Evolutionary conservation across 2,888 invertebrate genomes (phyloP), one percentile per base, ranked within the genome.

Genomic region (Cryptus viduatorius): DNA sequence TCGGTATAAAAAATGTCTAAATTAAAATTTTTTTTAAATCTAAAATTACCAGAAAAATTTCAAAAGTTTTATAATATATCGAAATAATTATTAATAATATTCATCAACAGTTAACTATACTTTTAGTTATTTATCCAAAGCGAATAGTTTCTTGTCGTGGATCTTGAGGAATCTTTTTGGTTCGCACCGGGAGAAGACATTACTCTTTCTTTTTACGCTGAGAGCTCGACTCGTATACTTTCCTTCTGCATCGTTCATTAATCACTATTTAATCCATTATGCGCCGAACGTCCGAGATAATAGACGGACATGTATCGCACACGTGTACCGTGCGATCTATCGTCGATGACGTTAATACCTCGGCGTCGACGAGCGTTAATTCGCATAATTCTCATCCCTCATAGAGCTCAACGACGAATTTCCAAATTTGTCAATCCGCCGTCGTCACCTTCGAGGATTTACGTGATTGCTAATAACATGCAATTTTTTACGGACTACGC

Each of bases 181-280:
- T 46, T 72, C 59, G 72, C 24, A n/a, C 24, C 24, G 42, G 46
- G n/a, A 46, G 44, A 59, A 37, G 37, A 19, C 56, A 59, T 72
- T 72, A 44, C 72, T 72, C 72, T 56, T 69, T 72, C 59, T 37
- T 44, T 44, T 59, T 44, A n/a, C 72, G 72, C 29, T 29, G 29
- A 12, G 24, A 56, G 69, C 71, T 37, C 56, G 42, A 56, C 56
- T 61, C 53, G 50, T 68, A 68, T 29, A 78, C 59, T 53, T 44
- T 53, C 56, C 68, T 19, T 46, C 44, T 53, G 48, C 71, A n/a
- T 50, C 67, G 65, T 42, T 67, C 56, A 61, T 67, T 67, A 69
- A 78, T 61, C 71, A 68, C 72, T 14, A 59, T 59, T 44, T 56
- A 44, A 72, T 59, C n/a, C 59, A 72, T 72, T 72, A 72, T 72